A percentile compares a stretch with the other conserved stretches of the same genome.
These are phyloP conservation scores for Chlorospingus semifuscus DNA, from an alignment of 2,797 vertebrate genomes.

Conservation along the genomic window DNA sequence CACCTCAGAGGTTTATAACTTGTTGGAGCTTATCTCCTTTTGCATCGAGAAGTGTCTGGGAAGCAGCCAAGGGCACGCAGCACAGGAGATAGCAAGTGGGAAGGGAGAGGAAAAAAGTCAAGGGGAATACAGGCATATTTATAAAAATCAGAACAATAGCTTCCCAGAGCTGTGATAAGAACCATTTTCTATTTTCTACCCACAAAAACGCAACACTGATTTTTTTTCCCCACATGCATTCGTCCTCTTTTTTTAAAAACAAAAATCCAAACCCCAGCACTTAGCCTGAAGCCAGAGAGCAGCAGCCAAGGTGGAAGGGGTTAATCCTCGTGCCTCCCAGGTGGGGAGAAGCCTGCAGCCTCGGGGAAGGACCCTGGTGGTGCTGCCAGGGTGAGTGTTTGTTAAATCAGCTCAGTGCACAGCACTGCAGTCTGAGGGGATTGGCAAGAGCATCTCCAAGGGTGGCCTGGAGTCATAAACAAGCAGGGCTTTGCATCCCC, in stretches of 20 bases:
- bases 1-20: conserved; percentile 7
- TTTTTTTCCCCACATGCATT: not conserved
- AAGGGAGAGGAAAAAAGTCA: conserved; percentile 55
- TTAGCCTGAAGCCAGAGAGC: not conserved
- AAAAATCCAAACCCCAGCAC: not conserved
- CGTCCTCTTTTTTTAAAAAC: not conserved
- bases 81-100: conserved; percentile 14
- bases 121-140: conserved; percentile 52
- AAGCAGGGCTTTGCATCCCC: conserved; percentile 46
- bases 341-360: not conserved
- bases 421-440: not conserved
- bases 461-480: conserved; percentile 57
- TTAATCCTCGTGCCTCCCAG: not conserved
- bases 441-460: conserved; percentile 29
- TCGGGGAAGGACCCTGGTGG: not conserved
- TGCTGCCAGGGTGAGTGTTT: not conserved
- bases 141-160: conserved; percentile 63
- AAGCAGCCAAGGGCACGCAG: conserved; percentile 52
- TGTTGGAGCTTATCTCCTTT: conserved; percentile 8
- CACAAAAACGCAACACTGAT: fast-evolving
- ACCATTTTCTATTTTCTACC: conserved; percentile 38
- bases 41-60: conserved; percentile 4
- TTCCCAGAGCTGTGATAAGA: conserved; percentile 39
- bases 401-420: not conserved
- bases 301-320: not conserved